These are phyloP conservation scores for Prorops nasuta DNA, from an alignment of 1,140 invertebrate species.

Conservation along the genomic window DNA sequence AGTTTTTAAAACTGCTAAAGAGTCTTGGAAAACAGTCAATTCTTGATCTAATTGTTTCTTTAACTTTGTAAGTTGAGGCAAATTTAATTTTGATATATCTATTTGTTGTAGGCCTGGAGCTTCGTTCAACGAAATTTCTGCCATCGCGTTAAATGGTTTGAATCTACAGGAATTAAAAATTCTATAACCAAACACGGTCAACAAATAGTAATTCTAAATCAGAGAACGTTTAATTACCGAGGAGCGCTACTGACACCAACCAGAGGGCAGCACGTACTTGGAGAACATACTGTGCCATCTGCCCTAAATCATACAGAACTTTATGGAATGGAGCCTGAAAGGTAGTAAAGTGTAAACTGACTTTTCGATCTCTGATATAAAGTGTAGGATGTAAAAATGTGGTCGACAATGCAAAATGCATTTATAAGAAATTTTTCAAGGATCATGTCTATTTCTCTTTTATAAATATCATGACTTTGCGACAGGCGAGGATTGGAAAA, in stretches of 20 bases:
- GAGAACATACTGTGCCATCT: background rate
- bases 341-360: too few relatives aligned
- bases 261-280: background rate
- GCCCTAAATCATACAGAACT: too few relatives aligned
- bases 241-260: too few relatives aligned
- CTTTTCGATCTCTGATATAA: too few relatives aligned
- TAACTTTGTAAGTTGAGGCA: slow-evolving; percentile 77
- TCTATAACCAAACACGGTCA: slow-evolving; percentile 22
- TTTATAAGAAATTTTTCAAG: too few relatives aligned
- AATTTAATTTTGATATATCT: slow-evolving; percentile 73
- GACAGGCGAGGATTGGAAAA: too few relatives aligned
- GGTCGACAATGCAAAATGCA: too few relatives aligned
- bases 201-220: background rate
- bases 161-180: background rate
- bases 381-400: too few relatives aligned
- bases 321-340: too few relatives aligned
- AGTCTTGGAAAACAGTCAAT: slow-evolving; percentile 82
- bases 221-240: too few relatives aligned
- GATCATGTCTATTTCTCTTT: too few relatives aligned
- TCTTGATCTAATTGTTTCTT: slow-evolving; percentile 89
- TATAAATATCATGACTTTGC: too few relatives aligned
- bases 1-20: slow-evolving; percentile 82
- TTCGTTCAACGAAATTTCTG: slow-evolving; percentile 60
- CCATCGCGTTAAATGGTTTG: slow-evolving; percentile 51
- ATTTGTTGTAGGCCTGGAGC: slow-evolving; percentile 68